Conservation (phyloP, 2,113 vertebrate genomes). For the Arothron firmamentum region DNA sequence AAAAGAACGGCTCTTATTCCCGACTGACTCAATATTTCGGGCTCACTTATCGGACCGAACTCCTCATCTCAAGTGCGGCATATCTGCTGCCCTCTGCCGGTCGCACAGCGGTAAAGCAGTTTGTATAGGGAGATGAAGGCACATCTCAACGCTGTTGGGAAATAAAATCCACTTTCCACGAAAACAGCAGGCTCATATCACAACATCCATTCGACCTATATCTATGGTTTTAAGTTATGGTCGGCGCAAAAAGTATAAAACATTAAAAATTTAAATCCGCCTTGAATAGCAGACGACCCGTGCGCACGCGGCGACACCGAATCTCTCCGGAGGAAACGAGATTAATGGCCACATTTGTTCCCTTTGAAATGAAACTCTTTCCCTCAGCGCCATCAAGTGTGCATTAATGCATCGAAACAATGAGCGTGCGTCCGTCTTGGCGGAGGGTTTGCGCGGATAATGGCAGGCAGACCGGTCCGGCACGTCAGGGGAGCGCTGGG, state of each 20-base stretch:
- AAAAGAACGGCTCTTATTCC: too few relatives aligned
- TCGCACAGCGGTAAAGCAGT: conserved; percentile 13
- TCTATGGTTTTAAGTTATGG: too few relatives aligned
- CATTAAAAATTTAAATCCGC: too few relatives aligned
- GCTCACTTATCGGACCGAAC: too few relatives aligned
- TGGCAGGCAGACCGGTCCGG: conserved; percentile 15
- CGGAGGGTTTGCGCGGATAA: too few relatives aligned
- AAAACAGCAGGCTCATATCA: too few relatives aligned
- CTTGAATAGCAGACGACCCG: too few relatives aligned
- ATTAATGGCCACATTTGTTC: not conserved
- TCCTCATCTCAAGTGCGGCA: not conserved
- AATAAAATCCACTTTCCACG: not conserved
- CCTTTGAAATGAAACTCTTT: not conserved
- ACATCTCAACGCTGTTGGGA: conserved; percentile 9
- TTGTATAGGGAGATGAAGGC: conserved; percentile 28
- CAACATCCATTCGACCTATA: too few relatives aligned
- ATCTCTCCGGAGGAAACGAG: conserved; percentile 43
- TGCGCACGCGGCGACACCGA: conserved; percentile 35
- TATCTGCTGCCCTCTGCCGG: conserved; percentile 62
- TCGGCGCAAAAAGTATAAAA: too few relatives aligned
- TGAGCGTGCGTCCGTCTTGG: too few relatives aligned
- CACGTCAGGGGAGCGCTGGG: conserved; percentile 32
- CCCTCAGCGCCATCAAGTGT: fast-evolving
- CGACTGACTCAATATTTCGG: too few relatives aligned
- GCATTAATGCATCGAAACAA: too few relatives aligned